Percentiles rank a stretch among this genome's conserved stretches.
phyloP scores from a whole-genome alignment of 2,888 invertebrate genomes.

The Allygus modestus region DNA sequence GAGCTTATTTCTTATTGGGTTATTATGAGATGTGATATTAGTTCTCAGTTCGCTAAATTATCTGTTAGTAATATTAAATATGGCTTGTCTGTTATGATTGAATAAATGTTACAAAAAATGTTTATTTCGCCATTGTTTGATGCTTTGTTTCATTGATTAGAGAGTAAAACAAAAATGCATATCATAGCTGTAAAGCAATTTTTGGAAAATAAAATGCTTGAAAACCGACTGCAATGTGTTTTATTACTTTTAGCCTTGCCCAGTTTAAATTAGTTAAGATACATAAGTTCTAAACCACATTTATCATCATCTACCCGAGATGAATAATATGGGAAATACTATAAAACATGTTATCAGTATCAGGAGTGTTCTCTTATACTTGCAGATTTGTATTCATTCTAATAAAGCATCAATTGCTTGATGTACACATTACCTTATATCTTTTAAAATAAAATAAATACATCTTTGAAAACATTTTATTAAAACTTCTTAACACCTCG shows the following conservation, averaged over 20 bases:
- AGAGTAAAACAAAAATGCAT: conserved; percentile 80
- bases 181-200: conserved; percentile 94
- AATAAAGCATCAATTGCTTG: no score
- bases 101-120: conserved; percentile 18
- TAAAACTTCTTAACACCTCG: no score
- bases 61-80: conserved; percentile 25
- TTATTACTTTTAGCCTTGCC: background rate
- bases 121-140: conserved; percentile 66
- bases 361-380: no score
- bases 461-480: no score
- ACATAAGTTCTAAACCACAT: no score
- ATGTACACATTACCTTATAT: no score
- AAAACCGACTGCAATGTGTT: conserved; percentile 61
- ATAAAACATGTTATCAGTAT: no score
- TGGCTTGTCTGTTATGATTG: conserved; percentile 32
- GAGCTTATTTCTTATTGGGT: conserved; percentile 54
- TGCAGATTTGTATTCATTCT: no score
- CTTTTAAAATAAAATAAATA: no score
- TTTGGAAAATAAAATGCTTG: conserved; percentile 84
- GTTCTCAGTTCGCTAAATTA: conserved; percentile 51
- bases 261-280: background rate
- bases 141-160: conserved; percentile 63
- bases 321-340: no score
- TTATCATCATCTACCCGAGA: no score
- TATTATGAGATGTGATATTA: conserved; percentile 53